These are phyloP conservation scores for Syngnathoides biaculeatus DNA, from an alignment of 2,113 vertebrate species.

Conservation along the genomic window DNA sequence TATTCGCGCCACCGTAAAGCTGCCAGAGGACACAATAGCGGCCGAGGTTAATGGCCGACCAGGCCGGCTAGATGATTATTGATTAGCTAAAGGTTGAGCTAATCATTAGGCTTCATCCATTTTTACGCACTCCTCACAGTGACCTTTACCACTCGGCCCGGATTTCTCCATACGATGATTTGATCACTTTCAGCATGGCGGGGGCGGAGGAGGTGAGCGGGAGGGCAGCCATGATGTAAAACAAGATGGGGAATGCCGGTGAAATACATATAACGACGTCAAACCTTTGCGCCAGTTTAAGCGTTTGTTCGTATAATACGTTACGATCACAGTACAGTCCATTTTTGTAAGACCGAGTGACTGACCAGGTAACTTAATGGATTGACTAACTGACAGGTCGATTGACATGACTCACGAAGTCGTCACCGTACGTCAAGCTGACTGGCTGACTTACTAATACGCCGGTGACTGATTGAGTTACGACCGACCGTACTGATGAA, in stretches of 20 bases:
- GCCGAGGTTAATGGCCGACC: slow-evolving; percentile 76
- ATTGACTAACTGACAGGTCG: too few relatives aligned
- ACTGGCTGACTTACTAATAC: too few relatives aligned
- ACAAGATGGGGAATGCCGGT: background rate
- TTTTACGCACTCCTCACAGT: slow-evolving; percentile 72
- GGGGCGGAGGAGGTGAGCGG: background rate
- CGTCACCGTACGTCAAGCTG: too few relatives aligned
- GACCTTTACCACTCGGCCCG: slow-evolving; percentile 71
- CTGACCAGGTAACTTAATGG: too few relatives aligned
- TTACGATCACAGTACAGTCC: too few relatives aligned
- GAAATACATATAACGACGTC: background rate
- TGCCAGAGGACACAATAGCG: slow-evolving; percentile 71
- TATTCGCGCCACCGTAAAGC: slow-evolving; percentile 64
- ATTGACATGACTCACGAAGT: too few relatives aligned
- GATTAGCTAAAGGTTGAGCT: slow-evolving; percentile 84
- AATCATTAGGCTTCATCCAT: slow-evolving; percentile 83
- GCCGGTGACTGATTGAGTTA: background rate
- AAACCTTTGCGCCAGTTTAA: background rate
- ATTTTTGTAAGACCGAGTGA: too few relatives aligned
- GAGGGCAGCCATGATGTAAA: background rate
- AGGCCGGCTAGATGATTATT: slow-evolving; percentile 83
- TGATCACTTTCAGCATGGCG: slow-evolving; percentile 51
- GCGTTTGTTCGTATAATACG: background rate
- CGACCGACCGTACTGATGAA: background rate
- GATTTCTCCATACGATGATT: slow-evolving; percentile 73